Evolutionary conservation across 2,888 invertebrate species (phyloP).

Genomic region (Xanthia icteritia): DNA sequence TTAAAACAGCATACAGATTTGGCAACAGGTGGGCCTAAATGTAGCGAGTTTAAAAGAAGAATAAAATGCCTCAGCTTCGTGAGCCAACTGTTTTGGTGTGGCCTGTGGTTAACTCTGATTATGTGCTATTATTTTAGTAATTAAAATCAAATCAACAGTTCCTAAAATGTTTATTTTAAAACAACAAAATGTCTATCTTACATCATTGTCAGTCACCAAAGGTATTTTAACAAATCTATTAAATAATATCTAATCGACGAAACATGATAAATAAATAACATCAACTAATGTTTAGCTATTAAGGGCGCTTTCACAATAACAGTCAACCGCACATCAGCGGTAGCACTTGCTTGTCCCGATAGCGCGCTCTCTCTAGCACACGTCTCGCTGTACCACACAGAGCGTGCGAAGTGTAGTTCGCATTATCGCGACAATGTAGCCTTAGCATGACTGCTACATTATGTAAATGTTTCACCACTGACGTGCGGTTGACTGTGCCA

Average conservation of each 20-base stretch:
- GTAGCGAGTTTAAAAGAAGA: too few relatives aligned
- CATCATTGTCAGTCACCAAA: conserved; percentile 23
- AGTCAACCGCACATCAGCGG: background rate
- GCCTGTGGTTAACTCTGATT: background rate
- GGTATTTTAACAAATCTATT: conserved; percentile 46
- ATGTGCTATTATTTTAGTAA: background rate
- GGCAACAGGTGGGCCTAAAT: too few relatives aligned
- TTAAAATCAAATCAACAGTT: conserved; percentile 32
- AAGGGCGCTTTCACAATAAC: background rate
- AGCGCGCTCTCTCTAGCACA: too few relatives aligned
- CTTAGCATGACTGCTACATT: too few relatives aligned
- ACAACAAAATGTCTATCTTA: conserved; percentile 39
- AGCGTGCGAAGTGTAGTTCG: too few relatives aligned
- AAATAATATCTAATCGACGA: conserved; percentile 31
- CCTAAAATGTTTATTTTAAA: conserved; percentile 42
- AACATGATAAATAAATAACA: conserved; percentile 51
- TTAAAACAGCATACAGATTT: too few relatives aligned
- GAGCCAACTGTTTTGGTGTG: background rate
- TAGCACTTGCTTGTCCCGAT: background rate
- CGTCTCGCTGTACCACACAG: background rate
- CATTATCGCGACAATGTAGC: background rate
- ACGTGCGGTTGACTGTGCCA: background rate
- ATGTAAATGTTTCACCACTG: background rate
- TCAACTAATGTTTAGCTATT: conserved; percentile 8
- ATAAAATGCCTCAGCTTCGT: background rate